Percentiles rank a stretch among this genome's conserved stretches.
phyloP scores from a whole-genome alignment of 2,797 vertebrate genomes.

The Hybognathus amarus region DNA sequence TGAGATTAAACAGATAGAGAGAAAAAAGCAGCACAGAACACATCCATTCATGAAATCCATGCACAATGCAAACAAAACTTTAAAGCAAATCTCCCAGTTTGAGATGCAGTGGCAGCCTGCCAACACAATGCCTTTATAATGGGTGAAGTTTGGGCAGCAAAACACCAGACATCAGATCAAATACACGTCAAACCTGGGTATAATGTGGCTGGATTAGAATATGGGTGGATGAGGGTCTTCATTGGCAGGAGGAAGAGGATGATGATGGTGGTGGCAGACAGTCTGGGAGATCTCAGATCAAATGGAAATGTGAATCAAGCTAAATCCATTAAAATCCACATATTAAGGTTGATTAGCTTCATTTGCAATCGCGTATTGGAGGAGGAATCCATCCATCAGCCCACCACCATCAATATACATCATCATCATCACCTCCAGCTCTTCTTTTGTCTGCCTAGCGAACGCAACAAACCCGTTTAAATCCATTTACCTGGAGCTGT shows the following conservation, averaged over 20 bases:
- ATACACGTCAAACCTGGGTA: background rate
- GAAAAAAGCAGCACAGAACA: background rate
- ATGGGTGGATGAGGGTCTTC: conserved; percentile 17
- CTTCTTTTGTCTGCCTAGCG: conserved; percentile 80
- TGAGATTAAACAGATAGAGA: conserved; percentile 4
- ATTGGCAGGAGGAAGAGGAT: conserved; percentile 14
- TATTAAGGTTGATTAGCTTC: background rate
- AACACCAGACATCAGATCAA: conserved; percentile 14
- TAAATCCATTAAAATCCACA: background rate
- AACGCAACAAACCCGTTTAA: conserved; percentile 26
- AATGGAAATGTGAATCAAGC: background rate
- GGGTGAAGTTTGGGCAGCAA: conserved; percentile 14
- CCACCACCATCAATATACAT: conserved; percentile 55
- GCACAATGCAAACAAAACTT: background rate
- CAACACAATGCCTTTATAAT: conserved; percentile 34
- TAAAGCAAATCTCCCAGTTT: background rate
- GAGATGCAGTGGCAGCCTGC: conserved; percentile 45
- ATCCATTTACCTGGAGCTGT: conserved; percentile 80
- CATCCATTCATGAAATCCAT: background rate
- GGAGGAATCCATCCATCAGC: conserved; percentile 42
- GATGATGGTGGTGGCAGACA: conserved; percentile 38
- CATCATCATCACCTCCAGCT: conserved; percentile 45
- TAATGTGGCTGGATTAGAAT: background rate
- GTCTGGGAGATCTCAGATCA: conserved; percentile 25
- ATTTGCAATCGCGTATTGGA: background rate